A percentile compares a stretch with the other conserved stretches of the same genome.
These are phyloP conservation scores for Nasonia giraulti DNA, from an alignment of 1,140 invertebrate genomes.

Conservation along the genomic window DNA sequence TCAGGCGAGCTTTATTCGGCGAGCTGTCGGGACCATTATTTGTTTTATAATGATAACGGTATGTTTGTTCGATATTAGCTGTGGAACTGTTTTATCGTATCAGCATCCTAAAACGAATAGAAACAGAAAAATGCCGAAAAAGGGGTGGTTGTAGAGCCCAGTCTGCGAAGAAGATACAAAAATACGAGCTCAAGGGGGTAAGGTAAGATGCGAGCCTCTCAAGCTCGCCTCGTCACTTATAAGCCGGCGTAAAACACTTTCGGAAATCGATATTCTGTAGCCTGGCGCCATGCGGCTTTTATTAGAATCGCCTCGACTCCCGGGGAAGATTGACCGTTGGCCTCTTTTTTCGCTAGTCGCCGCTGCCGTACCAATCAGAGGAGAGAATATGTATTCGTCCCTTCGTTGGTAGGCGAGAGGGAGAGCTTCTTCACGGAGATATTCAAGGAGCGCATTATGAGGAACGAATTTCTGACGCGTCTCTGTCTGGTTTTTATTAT, in stretches of 20 bases:
- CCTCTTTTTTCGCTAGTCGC: not conserved
- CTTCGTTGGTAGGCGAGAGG: not conserved
- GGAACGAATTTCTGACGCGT: not conserved
- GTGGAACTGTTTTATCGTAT: no score
- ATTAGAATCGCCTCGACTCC: conserved; percentile 25
- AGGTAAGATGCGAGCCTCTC: not conserved
- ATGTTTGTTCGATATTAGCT: no score
- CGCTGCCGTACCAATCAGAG: not conserved
- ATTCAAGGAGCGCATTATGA: not conserved
- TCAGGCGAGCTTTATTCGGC: no score
- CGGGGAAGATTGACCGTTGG: conserved; percentile 18
- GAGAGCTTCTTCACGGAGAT: not conserved
- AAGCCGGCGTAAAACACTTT: conserved; percentile 16
- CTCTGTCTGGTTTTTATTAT: not conserved
- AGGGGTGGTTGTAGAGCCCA: not conserved
- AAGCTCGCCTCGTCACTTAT: not conserved
- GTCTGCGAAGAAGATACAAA: not conserved
- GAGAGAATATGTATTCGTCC: not conserved
- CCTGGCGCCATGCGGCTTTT: conserved; percentile 7
- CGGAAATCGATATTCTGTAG: conserved; percentile 39
- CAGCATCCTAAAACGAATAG: no score
- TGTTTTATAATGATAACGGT: no score
- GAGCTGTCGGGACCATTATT: no score
- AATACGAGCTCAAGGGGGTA: not conserved
- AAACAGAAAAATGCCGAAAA: no score